A percentile compares a stretch with the other conserved stretches of the same genome.
Conservation (phyloP, 1,140 invertebrate genomes). For the Psilanteris sp. region DNA sequence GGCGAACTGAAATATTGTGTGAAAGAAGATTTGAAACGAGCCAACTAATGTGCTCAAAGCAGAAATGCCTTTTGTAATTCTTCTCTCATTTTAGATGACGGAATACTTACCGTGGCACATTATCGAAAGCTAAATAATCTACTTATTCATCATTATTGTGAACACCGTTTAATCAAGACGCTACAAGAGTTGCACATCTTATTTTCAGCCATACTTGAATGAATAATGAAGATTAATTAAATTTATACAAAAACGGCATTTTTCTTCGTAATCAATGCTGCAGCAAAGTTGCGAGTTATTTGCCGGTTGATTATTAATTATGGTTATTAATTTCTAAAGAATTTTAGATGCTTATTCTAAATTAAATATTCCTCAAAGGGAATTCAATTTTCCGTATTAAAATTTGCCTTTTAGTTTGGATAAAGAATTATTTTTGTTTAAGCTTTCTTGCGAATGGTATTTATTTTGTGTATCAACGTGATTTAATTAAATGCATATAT, state of each 20-base stretch:
- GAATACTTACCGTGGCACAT: slow-evolving; percentile 21
- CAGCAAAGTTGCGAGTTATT: too few species aligned
- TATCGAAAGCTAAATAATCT: slow-evolving; percentile 47
- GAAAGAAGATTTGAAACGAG: slow-evolving; percentile 35
- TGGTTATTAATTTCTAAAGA: too few species aligned
- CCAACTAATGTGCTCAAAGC: slow-evolving; percentile 46
- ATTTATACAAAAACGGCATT: slow-evolving; percentile 5
- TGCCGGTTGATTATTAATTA: too few species aligned
- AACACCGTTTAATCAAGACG: slow-evolving; percentile 34
- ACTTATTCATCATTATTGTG: slow-evolving; percentile 47
- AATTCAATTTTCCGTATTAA: too few species aligned
- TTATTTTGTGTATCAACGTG: too few species aligned
- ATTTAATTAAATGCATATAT: too few species aligned
- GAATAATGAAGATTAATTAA: slow-evolving; percentile 25
- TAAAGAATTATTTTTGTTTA: too few species aligned
- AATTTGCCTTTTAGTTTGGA: too few species aligned
- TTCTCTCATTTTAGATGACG: slow-evolving; percentile 23
- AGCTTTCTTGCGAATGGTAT: too few species aligned
- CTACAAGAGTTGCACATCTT: not conserved
- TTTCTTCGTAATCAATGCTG: not conserved
- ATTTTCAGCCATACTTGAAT: slow-evolving; percentile 6
- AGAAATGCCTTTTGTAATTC: slow-evolving; percentile 38
- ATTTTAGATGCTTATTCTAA: too few species aligned
- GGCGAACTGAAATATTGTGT: slow-evolving; percentile 21
- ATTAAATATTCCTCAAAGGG: too few species aligned